Evolutionary conservation across 2,888 invertebrate species (phyloP), one percentile per base, ranked within the genome.

Genomic region (Eilema depressum): DNA sequence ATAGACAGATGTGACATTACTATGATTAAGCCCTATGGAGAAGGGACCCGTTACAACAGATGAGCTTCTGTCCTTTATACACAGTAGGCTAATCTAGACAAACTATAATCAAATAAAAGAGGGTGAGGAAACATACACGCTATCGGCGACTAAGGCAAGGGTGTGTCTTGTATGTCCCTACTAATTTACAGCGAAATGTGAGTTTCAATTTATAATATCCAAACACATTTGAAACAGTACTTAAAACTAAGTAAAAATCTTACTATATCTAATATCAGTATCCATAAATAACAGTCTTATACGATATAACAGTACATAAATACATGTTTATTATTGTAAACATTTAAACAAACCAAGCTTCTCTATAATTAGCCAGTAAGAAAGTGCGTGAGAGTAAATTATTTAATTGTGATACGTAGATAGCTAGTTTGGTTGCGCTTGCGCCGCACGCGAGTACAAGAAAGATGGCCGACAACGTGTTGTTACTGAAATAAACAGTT

Each of bases 341-440:
- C 85, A 84, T 88, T 88, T 83, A 80, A 88, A 85, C 85, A 84
- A 88, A 88, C 82, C 83, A 75, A 53, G 28, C 28, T 80, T 87
- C 85, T 82, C 88, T 88, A 89, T 89, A 91, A 92, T 91, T 92
- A 91, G 85, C 75, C 75, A 80, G 82, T 83, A 90, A 87, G 91
- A 92, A 91, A 92, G 90, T 89, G 90, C 88, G 92, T 90, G 91
- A 91, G 91, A 93, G 91, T 90, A 90, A 93, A 92, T 92, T 89
- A 88, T 91, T 89, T 91, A 91, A 91, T 91, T 91, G 88, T 91
- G 86, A 89, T 89, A 90, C 87, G 53, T 53, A 87, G 85, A 87
- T 64, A 86, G 85, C 83, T 86, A 73, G 72, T 80, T 80, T 81
- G 77, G 79, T 73, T 85, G 88, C 89, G 87, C 86, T 80, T 84